Base-by-base conservation (phyloP, 2,888 invertebrate species). In the Carpatolechia fugitivella region DNA sequence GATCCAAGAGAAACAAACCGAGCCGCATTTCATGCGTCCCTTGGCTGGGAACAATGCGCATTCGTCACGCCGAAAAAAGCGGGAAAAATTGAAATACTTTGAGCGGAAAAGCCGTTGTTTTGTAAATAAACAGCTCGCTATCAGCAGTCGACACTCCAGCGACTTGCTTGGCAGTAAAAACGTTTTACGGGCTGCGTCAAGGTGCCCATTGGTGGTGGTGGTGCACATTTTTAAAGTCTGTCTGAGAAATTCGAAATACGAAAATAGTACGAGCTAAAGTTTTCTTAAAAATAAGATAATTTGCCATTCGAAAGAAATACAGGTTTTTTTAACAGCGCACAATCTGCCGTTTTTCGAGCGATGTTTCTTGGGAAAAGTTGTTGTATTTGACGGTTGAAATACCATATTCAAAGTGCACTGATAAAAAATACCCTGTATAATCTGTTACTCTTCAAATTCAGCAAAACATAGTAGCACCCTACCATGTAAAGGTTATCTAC, bases 111-210 rank as follows among this genome's bases (percentile, higher is more conserved):
- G 74, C 72, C 78, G 83, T 74, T 83, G 88, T 86, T 89, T 88
- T 83, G 80, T 84, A 85, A 87, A 87, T 84, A 90, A 90, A 84
- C 86, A 84, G 71, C 59, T 68, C 68, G 83, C 79, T 90, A 90
- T 90, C 89, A 85, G 85, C 72, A 72, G 78, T 79, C 85, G 82
- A 83, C 90, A 89, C 82, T 80, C 88, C 72, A 83, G 76, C 86
- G 85, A 80, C 74, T 84, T 76, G 79, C 75, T n/a, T 74, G 76
- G 77, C 78, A 41, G 20, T 44, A 29, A 44, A 44, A 44, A 24
- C 44, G 29, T 13, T 20, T n/a, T 18, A n/a, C 20, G 24, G 20
- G 0, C 24, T 4, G 7, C 40, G 16, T 11, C 11, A 11, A 4
- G 20, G 18, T 16, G 40, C 16, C 10, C 11, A 4, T 18, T 20